Base-by-base conservation (phyloP, 2,888 invertebrate species). In the Cerceris rybyensis region DNA sequence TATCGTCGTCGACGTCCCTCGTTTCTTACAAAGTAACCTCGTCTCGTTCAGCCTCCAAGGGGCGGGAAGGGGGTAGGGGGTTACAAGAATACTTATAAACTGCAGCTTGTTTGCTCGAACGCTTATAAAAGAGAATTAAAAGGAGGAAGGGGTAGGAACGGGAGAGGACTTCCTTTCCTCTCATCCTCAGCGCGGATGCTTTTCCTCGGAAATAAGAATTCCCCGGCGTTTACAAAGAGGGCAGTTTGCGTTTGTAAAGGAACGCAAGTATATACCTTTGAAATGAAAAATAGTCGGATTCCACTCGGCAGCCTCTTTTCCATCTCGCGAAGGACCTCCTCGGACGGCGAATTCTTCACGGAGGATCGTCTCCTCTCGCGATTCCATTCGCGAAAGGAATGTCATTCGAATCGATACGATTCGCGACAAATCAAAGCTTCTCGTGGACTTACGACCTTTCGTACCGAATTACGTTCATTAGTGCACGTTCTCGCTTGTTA, bases 401-500 rank as follows among this genome's bases (percentile, higher is more conserved):
- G 14, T n/a, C 1, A 17, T 57, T 7, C 7, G 4, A 11, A 59
- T 59, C 42, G 42, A 42, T 41, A 7, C 9, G 58, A 59, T 59
- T 59, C 42, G 42, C 71, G 52, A 78, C 68, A 71, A 78, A 78
- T 67, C 71, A 49, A 67, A 54, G 14, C n/a, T 17, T 42, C 54
- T 54, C 68, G 73, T 41, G 16, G 13, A 13, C 39, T 7, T 7
- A 17, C 68, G 57, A 87, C 80, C 83, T 87, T 83, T 86, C 81
- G 83, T 78, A 81, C 78, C 83, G 84, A 87, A 90, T 90, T 88
- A 86, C 81, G 77, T 81, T 87, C 88, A 88, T 89, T 88, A 88
- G 82, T 82, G 82, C 83, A 70, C 74, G 76, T 81, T 75, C 81
- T 77, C 81, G 74, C 55, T 74, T 78, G 81, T 88, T 86, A 88